Evolutionary conservation across 2,888 invertebrate genomes (phyloP).

Genomic region (Camptogramma bilineatum): DNA sequence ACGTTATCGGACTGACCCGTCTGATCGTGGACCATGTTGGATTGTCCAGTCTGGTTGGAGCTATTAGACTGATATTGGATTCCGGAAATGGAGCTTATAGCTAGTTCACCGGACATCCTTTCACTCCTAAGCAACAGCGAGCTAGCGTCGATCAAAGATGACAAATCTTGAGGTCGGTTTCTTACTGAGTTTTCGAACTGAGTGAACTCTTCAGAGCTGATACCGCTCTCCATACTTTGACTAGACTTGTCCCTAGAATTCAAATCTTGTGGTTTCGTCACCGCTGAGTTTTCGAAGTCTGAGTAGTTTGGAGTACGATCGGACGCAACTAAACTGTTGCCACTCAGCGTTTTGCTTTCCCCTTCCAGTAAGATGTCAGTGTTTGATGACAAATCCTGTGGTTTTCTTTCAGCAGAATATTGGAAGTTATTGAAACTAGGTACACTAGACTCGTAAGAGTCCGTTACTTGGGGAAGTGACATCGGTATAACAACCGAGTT

Average conservation of each 20-base stretch:
- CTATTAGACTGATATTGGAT: conserved; percentile 38
- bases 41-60: not conserved
- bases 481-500: conserved; percentile 57
- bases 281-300: conserved; percentile 71
- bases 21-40: not conserved
- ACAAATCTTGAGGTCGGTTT: conserved; percentile 69
- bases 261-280: conserved; percentile 64
- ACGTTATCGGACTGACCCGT: not conserved
- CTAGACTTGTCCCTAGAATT: conserved; percentile 59
- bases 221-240: conserved; percentile 62
- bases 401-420: conserved; percentile 67
- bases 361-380: conserved; percentile 57
- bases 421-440: conserved; percentile 66
- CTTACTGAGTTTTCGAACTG: conserved; percentile 67
- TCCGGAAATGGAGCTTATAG: conserved; percentile 45
- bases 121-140: conserved; percentile 65
- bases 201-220: conserved; percentile 68
- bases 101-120: conserved; percentile 60
- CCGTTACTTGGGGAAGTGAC: conserved; percentile 52
- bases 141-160: conserved; percentile 67
- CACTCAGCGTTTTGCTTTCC: conserved; percentile 60
- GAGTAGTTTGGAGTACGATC: conserved; percentile 66
- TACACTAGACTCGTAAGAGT: conserved; percentile 50
- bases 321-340: conserved; percentile 49
- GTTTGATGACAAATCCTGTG: conserved; percentile 58